These are phyloP conservation scores for Gouania willdenowi DNA, from an alignment of 2,797 vertebrate genomes.

Conservation along the genomic window DNA sequence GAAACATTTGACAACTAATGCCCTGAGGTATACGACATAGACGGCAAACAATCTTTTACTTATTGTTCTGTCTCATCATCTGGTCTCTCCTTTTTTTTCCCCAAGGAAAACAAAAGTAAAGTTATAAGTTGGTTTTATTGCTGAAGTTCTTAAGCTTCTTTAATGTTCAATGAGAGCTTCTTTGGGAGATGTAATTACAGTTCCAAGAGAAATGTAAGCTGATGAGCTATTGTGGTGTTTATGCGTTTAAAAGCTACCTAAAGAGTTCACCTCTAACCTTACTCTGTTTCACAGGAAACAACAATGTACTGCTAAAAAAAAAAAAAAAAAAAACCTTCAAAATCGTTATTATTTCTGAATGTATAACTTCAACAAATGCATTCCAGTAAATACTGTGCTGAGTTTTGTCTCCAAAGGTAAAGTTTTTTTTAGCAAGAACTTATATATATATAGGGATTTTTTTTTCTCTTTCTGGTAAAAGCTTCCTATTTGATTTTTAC, in stretches of 20 bases:
- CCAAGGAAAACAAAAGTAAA: background rate
- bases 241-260: conserved; percentile 7
- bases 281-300: too few species aligned
- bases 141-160: conserved; percentile 1
- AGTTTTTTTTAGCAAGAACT: too few species aligned
- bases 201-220: conserved; percentile 11
- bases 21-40: conserved; percentile 8
- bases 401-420: too few species aligned
- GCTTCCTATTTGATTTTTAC: too few species aligned
- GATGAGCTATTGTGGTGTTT: conserved; percentile 20
- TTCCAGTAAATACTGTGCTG: too few species aligned
- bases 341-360: too few species aligned
- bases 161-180: background rate
- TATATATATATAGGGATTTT: too few species aligned
- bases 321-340: too few species aligned
- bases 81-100: conserved; percentile 5
- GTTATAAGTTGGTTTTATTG: background rate
- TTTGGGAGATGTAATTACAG: conserved; percentile 8
- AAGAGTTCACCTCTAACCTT: too few species aligned
- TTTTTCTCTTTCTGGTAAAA: too few species aligned
- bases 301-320: conserved; percentile 7
- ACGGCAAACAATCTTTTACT: conserved; percentile 22
- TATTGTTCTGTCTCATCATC: conserved; percentile 21
- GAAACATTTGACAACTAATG: conserved; percentile 34
- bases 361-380: too few species aligned